Base-by-base conservation (phyloP, 2,797 vertebrate species). In the Rhadinocentrus ornatus region DNA sequence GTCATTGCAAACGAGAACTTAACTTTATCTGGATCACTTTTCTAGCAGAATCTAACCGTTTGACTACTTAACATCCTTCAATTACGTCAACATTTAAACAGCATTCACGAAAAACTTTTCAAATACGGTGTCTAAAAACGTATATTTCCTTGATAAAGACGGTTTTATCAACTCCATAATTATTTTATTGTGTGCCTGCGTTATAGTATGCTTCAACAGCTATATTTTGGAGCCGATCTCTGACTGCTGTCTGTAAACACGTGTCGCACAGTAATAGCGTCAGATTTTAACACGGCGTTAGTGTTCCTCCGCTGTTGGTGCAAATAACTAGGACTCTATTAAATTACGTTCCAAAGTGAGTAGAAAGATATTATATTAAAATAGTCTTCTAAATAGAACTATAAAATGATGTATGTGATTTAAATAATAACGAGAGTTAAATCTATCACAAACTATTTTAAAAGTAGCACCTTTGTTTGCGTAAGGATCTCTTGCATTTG, bases 211-310 rank as follows among this genome's bases (percentile, higher is more conserved):
- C 0, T 3, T 54, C n/a, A 50, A 16, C 39, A 32, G 29, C 54
- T 22, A 2, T 1, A 9, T 24, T 63, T 69, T 3, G 1, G 41
- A 35, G 32, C 6, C 4, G 0, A 22, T 48, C 60, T 66, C 53
- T 60, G 16, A 71, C 50, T 27, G 0, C 1, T 54, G n/a, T 20
- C 76, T 77, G 80, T 89, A 89, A 92, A 92, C 88, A 92, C 24
- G 1, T 12, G 87, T 59, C 91, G 90, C 92, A 27, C 11, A 16
- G n/a, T 53, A 61, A 85, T 85, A 83, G 92, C 91, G 87, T 75
- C 0, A 10, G 0, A 48, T 0, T 0, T 1, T 6, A 1, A 12
- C n/a, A 0, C 0, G 15, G 8, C 37, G 5, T 0, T 34, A 85
- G 54, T 88, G 27, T 91, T 76, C 73, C 24, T 92, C 86, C 90